Evolutionary conservation across 2,888 invertebrate species (phyloP).

Genomic region (Lithosia quadra): DNA sequence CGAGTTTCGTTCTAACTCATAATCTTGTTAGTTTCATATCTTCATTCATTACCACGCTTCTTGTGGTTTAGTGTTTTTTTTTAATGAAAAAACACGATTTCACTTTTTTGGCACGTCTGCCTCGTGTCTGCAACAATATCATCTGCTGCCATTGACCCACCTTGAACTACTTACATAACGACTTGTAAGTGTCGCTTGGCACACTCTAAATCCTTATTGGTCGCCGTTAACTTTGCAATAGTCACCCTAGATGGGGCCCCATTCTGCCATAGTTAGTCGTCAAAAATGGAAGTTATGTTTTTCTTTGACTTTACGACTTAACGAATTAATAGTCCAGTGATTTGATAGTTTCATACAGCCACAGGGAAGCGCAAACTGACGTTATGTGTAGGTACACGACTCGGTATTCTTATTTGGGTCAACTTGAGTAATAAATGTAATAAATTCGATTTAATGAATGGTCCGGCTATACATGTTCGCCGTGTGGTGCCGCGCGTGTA

Average conservation of each 20-base stretch:
- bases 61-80: constrained; percentile 40
- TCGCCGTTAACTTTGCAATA: constrained; percentile 46
- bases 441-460: constrained; percentile 30
- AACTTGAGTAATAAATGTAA: constrained; percentile 41
- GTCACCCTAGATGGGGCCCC: constrained; percentile 57
- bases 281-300: constrained; percentile 42
- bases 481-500: constrained; percentile 1
- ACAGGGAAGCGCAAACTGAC: constrained; percentile 19
- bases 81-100: constrained; percentile 77
- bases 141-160: constrained; percentile 79
- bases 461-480: constrained; percentile 19
- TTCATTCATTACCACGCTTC: constrained; percentile 50
- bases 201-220: constrained; percentile 57
- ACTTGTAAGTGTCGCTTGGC: constrained; percentile 56
- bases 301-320: constrained; percentile 44
- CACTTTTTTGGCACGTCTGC: constrained; percentile 85
- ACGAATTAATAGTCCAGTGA: constrained; percentile 43
- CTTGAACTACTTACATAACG: constrained; percentile 84
- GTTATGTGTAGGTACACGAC: constrained; percentile 16
- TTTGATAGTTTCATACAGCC: constrained; percentile 41
- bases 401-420: constrained; percentile 37
- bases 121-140: constrained; percentile 76
- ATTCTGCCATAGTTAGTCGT: constrained; percentile 38
- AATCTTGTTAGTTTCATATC: constrained; percentile 32
- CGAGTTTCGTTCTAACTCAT: background rate